Evolutionary conservation across 2,888 invertebrate genomes (phyloP).

Genomic region (Aphelenchoides bicaudatus): DNA sequence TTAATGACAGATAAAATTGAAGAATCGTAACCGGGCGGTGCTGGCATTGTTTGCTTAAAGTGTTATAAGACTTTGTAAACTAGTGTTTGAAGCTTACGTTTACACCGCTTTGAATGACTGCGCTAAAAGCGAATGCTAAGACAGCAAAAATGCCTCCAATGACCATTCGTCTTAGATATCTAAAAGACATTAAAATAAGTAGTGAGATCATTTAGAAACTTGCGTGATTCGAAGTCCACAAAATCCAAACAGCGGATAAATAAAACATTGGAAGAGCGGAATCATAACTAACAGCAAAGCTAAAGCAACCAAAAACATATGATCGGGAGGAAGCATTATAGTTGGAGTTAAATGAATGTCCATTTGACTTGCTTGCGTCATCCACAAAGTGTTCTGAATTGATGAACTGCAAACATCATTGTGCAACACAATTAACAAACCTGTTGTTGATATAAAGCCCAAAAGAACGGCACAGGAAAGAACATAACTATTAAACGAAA

Average conservation of each 20-base stretch:
- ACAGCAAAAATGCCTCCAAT: constrained; percentile 17
- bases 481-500: background rate
- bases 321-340: background rate
- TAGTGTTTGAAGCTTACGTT: background rate
- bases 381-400: constrained; percentile 2
- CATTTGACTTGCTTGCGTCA: constrained; percentile 13
- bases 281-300: background rate
- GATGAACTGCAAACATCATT: background rate
- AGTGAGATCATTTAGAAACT: background rate
- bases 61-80: background rate
- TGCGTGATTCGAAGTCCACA: constrained; percentile 17
- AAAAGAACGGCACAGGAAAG: constrained; percentile 6
- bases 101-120: constrained; percentile 16
- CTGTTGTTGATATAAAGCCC: constrained; percentile 18
- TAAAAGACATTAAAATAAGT: no score
- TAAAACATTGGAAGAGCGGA: constrained; percentile 11
- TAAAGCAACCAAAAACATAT: background rate
- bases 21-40: background rate
- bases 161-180: constrained; percentile 17
- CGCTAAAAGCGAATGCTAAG: constrained; percentile 17
- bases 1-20: constrained; percentile 7
- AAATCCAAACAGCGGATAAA: background rate
- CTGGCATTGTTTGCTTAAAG: constrained; percentile 18
- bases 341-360: constrained; percentile 7
- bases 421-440: background rate